A percentile compares a stretch with the other conserved stretches of the same genome.
These are phyloP conservation scores for Microctenopoma steveboyesi DNA, from an alignment of 2,797 vertebrate species.

Conservation along the genomic window DNA sequence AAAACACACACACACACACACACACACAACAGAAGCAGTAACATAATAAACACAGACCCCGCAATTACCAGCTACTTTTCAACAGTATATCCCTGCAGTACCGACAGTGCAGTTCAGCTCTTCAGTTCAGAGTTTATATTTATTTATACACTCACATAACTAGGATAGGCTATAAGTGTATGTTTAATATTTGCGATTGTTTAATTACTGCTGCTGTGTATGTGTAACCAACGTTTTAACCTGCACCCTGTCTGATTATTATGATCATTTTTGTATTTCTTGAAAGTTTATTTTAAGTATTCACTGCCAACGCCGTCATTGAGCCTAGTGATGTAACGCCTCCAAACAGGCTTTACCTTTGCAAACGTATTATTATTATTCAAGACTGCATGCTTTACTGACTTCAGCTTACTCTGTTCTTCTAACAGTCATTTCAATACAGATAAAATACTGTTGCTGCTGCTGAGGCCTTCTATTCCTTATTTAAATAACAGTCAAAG, in stretches of 20 bases:
- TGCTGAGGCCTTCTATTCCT: background rate
- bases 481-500: constrained; percentile 29
- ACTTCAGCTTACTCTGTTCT: constrained; percentile 9
- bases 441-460: background rate
- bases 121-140: no score
- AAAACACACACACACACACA: no score
- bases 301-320: background rate
- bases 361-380: constrained; percentile 11
- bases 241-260: no score
- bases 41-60: background rate
- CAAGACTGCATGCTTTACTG: constrained; percentile 7
- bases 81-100: constrained; percentile 5
- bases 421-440: constrained; percentile 18
- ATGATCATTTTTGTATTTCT: background rate
- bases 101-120: background rate
- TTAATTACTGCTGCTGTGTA: no score
- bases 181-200: no score
- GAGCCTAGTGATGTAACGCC: background rate
- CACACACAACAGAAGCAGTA: constrained; percentile 3
- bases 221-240: no score
- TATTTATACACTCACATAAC: background rate
- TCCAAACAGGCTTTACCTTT: constrained; percentile 10
- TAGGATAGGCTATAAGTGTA: background rate
- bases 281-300: background rate
- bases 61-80: constrained; percentile 6